A percentile compares a stretch with the other conserved stretches of the same genome.
These are phyloP conservation scores for Oncorhynchus kisutch DNA, from an alignment of 2,113 vertebrate species.

Conservation along the genomic window DNA sequence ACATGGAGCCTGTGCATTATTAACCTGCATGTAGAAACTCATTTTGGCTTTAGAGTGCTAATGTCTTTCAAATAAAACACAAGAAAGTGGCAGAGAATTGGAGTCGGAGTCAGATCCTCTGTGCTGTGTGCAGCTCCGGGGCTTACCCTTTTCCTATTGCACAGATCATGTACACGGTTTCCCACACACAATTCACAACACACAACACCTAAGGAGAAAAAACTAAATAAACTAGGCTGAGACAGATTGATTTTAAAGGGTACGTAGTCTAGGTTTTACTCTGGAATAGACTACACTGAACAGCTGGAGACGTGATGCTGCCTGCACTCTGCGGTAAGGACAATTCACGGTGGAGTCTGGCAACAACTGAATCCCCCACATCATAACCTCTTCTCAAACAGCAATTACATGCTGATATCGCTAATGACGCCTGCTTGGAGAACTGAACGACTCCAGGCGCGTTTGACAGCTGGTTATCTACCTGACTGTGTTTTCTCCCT, in stretches of 20 bases:
- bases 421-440: conserved; percentile 61
- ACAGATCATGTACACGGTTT: conserved; percentile 69
- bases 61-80: conserved; percentile 70
- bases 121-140: conserved; percentile 73
- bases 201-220: conserved; percentile 71
- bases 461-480: conserved; percentile 58
- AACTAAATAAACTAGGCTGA: conserved; percentile 54
- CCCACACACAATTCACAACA: conserved; percentile 74
- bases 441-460: conserved; percentile 24
- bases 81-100: conserved; percentile 47
- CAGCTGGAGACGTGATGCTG: conserved; percentile 74
- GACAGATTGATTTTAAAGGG: conserved; percentile 65
- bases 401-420: conserved; percentile 69
- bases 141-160: conserved; percentile 84
- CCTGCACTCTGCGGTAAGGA: conserved; percentile 70
- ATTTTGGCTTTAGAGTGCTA: conserved; percentile 81
- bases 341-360: conserved; percentile 68
- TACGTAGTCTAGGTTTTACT: conserved; percentile 75
- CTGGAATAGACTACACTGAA: conserved; percentile 62
- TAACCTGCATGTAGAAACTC: conserved; percentile 92
- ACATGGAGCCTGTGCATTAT: conserved; percentile 96
- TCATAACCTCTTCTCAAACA: conserved; percentile 70
- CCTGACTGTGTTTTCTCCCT: conserved; percentile 17
- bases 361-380: conserved; percentile 71
- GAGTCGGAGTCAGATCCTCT: conserved; percentile 29